phyloP scores from a whole-genome alignment of 2,113 vertebrate genomes.

The Edolisoma coerulescens region DNA sequence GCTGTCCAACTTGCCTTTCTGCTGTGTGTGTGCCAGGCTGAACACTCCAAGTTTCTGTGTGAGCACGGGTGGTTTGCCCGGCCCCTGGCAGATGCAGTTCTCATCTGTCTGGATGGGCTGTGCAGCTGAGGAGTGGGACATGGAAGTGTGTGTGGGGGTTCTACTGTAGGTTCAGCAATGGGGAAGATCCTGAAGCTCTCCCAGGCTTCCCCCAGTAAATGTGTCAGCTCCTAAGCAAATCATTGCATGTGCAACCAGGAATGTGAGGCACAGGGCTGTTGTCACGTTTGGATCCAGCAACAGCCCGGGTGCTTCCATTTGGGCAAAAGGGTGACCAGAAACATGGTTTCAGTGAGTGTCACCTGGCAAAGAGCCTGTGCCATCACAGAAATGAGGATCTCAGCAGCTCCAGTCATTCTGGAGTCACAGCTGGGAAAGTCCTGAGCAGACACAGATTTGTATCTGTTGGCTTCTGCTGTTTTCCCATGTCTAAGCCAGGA shows the following conservation, averaged over 20 bases:
- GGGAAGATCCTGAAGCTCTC: background rate
- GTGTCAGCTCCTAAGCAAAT: background rate
- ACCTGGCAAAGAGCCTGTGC: background rate
- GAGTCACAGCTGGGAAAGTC: background rate
- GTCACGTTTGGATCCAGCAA: background rate
- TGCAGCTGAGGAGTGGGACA: background rate
- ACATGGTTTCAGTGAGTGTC: background rate
- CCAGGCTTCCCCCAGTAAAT: background rate
- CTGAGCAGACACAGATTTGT: fast-evolving
- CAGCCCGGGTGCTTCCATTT: background rate
- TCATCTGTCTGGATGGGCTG: background rate
- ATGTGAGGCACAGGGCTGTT: background rate
- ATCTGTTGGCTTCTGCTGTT: fast-evolving
- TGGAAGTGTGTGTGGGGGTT: background rate
- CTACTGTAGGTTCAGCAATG: background rate
- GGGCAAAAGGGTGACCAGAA: background rate
- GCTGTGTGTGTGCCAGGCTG: background rate
- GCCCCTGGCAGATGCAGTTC: background rate
- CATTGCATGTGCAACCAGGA: background rate
- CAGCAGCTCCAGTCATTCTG: background rate
- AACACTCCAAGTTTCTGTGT: background rate
- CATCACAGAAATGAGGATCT: background rate
- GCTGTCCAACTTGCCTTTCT: background rate
- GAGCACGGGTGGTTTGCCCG: background rate
- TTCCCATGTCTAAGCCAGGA: background rate